Evolutionary conservation across 2,888 invertebrate species (phyloP), one percentile per base, ranked within the genome.

Genomic region (Rhagonycha lutea): DNA sequence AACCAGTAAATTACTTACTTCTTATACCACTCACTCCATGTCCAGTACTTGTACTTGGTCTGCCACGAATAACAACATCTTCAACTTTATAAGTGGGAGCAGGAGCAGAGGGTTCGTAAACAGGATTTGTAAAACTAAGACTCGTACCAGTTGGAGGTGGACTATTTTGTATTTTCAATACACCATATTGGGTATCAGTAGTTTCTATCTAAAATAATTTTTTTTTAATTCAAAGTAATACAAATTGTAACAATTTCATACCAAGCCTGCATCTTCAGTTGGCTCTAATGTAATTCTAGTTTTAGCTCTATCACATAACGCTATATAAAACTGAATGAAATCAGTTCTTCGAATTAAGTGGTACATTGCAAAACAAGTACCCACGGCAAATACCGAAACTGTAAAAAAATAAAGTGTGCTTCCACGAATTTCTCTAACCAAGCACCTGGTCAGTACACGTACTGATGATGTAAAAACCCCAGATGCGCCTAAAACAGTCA

Each of bases 371-470:
- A 94, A 95, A 83, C 97, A 97, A 28, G 92, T 89, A 23, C 93
- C 89, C 18, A 97, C 92, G 28, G 95, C 92, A 61, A 92, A 88
- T 72, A 95, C 94, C 62, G 96, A 96, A 73, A 95, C 90, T 61
- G 92, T 89, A 88, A 97, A 97, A 89, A 97, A 97, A 87, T 95
- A 92, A 78, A 95, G 92, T 0, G 97, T 97, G 85, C 96, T 97
- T 60, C 93, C 91, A 61, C 92, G 91, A 72, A 96, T 93, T 83
- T 95, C 94, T 73, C 92, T 89, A 75, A 96, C 91, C 63, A 94
- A 87, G 77, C 94, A 90, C 86, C 97, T 96, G 0, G 97, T 97
- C 69, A 95, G 85, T 76, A 97, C 95, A 24, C 97, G 91, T 86
- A 96, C 96, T 63, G 93, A 88, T 23, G 97, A 96, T 18, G 97